Evolutionary conservation across 2,113 vertebrate species (phyloP).

Genomic region (Phocoena sinus): DNA sequence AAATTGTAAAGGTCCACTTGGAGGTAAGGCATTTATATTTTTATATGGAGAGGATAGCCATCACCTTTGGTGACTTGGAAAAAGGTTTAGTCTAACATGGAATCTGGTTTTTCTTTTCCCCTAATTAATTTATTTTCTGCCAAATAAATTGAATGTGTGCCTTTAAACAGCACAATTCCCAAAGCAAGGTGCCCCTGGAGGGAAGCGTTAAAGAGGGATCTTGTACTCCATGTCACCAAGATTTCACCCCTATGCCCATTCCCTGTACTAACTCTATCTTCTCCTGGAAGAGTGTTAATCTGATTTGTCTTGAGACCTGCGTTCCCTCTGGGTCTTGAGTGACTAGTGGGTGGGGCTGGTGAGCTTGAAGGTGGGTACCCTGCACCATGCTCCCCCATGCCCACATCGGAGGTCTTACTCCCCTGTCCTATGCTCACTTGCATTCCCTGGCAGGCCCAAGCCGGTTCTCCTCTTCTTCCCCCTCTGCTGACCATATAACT

Average conservation of each 20-base stretch:
- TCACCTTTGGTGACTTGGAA: slow-evolving; percentile 1
- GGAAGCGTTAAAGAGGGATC: background rate
- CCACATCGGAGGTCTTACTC: background rate
- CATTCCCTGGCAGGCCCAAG: no score
- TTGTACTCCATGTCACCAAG: background rate
- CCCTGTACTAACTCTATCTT: background rate
- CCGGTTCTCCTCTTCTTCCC: background rate
- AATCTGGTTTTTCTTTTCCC: slow-evolving; percentile 18
- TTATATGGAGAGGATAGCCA: background rate
- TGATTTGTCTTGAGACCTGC: background rate
- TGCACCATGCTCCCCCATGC: background rate
- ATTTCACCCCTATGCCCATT: background rate
- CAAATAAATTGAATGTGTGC: slow-evolving; percentile 57
- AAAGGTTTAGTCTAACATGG: slow-evolving; percentile 35
- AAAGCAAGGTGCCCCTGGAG: slow-evolving; percentile 55
- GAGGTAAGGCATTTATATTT: background rate
- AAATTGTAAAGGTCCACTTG: background rate
- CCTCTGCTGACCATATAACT: no score
- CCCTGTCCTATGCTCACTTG: fast-evolving
- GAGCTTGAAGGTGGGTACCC: background rate
- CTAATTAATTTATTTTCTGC: slow-evolving; percentile 52
- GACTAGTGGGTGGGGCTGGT: background rate
- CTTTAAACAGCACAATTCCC: slow-evolving; percentile 9
- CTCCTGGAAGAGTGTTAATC: background rate
- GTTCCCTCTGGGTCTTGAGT: background rate